Base-by-base conservation (phyloP, 2,113 vertebrate species). In the Melozone crissalis region DNA sequence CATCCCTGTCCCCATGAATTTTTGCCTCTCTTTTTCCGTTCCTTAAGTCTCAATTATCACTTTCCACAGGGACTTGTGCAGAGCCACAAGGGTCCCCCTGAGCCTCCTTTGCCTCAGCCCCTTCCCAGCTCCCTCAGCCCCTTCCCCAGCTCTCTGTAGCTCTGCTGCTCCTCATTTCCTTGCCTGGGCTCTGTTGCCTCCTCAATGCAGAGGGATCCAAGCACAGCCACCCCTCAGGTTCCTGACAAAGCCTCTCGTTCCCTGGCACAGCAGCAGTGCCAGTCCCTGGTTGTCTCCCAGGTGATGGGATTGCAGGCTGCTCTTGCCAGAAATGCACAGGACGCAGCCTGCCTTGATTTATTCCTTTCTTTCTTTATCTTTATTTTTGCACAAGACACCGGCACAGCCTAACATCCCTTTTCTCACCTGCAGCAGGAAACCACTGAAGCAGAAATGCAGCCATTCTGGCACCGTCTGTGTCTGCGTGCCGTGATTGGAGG, bases 221-320 rank as follows among this genome's bases (percentile, higher is more conserved):
- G 44, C 90, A 41, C 79, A 44, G 15, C 28, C 76, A 52, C 33
- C 85, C 82, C 52, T 80, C 75, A 87, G 65, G 73, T 65, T 78
- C 52, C 16, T 52, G 76, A 92, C 52, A 68, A 49, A 92, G 44
- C 30, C 77, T 75, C 76, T 81, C 84, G 39, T 20, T 67, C 22
- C 52, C 54, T 87, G 76, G 13, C 37, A 75, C 31, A 77, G 74
- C 49, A 87, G 87, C 91, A n/a, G 73, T 49, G 74, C 84, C 82
- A 76, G 63, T 8, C 49, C 51, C 69, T 71, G 63, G 33, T 92
- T 89, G 93, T 94, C 95, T 97, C 93, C 91, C 89, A 94, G 87
- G 86, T 84, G 73, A 92, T 94, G 93, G 69, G 52, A 91, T 28
- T 94, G 83, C 91, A 75, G 74, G 59, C 47, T 90, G 33, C 72